Conservation (phyloP, 2,113 vertebrate genomes). For the Arizona elegans region DNA sequence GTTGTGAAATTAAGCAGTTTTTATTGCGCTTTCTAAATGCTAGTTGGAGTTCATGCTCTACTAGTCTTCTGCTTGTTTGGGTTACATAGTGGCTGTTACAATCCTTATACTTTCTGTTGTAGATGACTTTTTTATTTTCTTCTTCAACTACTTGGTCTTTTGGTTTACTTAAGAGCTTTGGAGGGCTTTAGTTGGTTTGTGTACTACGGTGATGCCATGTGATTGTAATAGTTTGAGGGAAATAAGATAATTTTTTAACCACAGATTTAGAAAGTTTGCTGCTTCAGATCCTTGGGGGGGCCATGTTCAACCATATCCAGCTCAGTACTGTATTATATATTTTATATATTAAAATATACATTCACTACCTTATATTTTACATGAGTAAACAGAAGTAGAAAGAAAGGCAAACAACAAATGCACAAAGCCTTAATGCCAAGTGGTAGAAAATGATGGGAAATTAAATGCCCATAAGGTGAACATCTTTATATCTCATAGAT, state of each 20-base stretch:
- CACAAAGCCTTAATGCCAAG: too few species aligned
- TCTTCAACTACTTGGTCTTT: background rate
- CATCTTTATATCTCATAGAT: background rate
- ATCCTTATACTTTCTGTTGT: background rate
- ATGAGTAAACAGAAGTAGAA: background rate
- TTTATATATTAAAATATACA: background rate
- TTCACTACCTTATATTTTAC: background rate
- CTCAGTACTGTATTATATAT: background rate
- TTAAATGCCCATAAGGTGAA: background rate
- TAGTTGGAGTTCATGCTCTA: too few species aligned
- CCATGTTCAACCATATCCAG: background rate
- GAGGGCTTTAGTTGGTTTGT: too few species aligned
- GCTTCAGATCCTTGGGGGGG: background rate
- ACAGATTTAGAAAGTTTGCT: background rate
- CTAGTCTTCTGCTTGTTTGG: too few species aligned
- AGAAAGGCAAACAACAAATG: background rate
- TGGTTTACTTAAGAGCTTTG: background rate
- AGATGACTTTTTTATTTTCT: background rate
- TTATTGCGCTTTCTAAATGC: too few species aligned
- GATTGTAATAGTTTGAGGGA: background rate
- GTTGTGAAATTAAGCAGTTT: background rate
- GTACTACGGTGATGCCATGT: background rate
- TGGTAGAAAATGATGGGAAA: background rate
- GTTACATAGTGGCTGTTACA: background rate
- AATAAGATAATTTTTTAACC: background rate